These are phyloP conservation scores for Bradynema listronoti DNA, from an alignment of 1,140 invertebrate genomes.

Conservation along the genomic window DNA sequence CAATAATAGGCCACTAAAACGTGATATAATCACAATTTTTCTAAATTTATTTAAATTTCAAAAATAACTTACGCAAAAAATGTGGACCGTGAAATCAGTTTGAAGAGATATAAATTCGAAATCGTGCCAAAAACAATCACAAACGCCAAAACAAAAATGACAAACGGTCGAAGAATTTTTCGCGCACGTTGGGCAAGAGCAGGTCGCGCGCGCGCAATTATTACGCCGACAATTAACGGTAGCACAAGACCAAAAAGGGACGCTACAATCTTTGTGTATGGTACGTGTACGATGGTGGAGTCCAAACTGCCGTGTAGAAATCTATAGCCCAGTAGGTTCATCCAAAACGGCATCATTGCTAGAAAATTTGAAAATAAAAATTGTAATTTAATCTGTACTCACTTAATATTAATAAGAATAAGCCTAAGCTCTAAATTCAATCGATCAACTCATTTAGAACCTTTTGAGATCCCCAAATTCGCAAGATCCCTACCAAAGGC, in stretches of 20 bases:
- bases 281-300: conserved; percentile 67
- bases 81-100: conserved; percentile 69
- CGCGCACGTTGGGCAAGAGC: conserved; percentile 66
- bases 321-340: conserved; percentile 76
- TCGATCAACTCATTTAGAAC: background rate
- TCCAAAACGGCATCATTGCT: conserved; percentile 89
- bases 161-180: conserved; percentile 75
- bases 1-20: conserved; percentile 71
- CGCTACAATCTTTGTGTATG: conserved; percentile 71
- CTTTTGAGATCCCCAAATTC: conserved; percentile 5
- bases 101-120: conserved; percentile 82
- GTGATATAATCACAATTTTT: conserved; percentile 9
- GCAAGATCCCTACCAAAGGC: conserved; percentile 67
- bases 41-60: conserved; percentile 15
- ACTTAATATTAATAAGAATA: conserved; percentile 11
- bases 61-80: conserved; percentile 45
- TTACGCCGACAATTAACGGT: conserved; percentile 73
- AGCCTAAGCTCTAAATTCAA: background rate
- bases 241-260: conserved; percentile 74
- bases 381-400: background rate
- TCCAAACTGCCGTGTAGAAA: conserved; percentile 65
- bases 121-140: conserved; percentile 82
- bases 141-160: conserved; percentile 74
- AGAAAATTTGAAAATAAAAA: conserved; percentile 55
- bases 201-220: conserved; percentile 58